These are phyloP conservation scores for Eulemur albifrons DNA, from an alignment of 2,797 vertebrate species.

Conservation along the genomic window DNA sequence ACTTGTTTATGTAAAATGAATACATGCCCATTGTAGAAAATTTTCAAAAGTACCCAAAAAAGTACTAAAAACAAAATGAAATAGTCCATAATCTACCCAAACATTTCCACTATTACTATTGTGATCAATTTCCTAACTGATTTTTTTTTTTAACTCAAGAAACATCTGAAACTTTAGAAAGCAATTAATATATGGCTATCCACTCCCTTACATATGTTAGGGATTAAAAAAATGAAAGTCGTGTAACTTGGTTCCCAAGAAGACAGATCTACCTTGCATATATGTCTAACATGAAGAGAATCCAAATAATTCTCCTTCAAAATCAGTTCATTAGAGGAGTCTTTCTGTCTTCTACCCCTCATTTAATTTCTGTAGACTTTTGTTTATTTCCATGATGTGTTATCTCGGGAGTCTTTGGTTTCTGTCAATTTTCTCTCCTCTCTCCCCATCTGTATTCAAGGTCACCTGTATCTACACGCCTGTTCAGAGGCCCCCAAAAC, in stretches of 20 bases:
- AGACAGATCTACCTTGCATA: background rate
- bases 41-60: background rate
- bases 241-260: background rate
- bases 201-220: background rate
- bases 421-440: conserved; percentile 33
- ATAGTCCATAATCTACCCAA: background rate
- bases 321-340: background rate
- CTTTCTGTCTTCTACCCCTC: background rate
- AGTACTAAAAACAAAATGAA: background rate
- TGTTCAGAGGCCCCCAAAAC: background rate
- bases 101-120: background rate
- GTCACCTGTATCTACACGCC: background rate
- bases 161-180: background rate
- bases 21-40: background rate
- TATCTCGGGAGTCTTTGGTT: conserved; percentile 41
- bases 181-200: background rate
- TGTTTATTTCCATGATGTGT: background rate
- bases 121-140: background rate
- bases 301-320: conserved; percentile 29
- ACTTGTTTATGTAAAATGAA: background rate
- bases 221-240: background rate
- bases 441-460: conserved; percentile 4
- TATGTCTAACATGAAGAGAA: conserved; percentile 26
- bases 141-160: background rate
- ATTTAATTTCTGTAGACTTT: conserved; percentile 2